Base-by-base conservation (phyloP, 2,888 invertebrate species). In the Pseudococcus jackbeardsleyi region DNA sequence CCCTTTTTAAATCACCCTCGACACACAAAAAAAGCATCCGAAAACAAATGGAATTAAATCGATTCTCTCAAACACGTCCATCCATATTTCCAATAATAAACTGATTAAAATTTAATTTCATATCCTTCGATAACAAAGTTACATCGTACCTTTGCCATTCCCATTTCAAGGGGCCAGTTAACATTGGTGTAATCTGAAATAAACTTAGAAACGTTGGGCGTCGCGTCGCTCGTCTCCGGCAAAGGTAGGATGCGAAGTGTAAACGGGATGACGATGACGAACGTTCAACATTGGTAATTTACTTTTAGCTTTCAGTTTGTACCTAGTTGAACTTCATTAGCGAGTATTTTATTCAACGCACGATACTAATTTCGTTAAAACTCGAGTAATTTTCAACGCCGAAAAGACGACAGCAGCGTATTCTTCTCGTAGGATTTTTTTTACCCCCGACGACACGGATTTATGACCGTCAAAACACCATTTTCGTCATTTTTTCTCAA, bases 321-420 rank as follows among this genome's bases (percentile, higher is more conserved):
- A 79, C 42, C 79, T 26, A 79, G 79, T 42, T 79, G 39, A 42
- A 79, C 79, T 79, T 79, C 79, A 79, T 79, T 79, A 79, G 72
- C 79, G n/a, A 79, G 79, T 79, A 42, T 42, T 79, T 79, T 79
- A 79, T 79, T 79, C 79, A 11, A 79, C 8, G 79, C 79, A 79
- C 42, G 79, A 79, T 79, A 79, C 39, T 79, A 79, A 79, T 79
- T 79, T 79, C 15, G 79, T 42, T 79, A 19, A 39, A 79, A 79
- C 19, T 79, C 79, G 42, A 39, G 79, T 15, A 79, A n/a, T 42
- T 79, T 79, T 79, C 42, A 11, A 39, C 42, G 42, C 4, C 6
- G n/a, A 33, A 4, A 12, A 33, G 26, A 59, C 59, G 59, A 59
- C 7, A 5, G 22, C 6, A 26, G 26, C 50, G 11, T 72, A 72